Base-by-base conservation (phyloP, 2,797 vertebrate species). In the Brotula barbata region DNA sequence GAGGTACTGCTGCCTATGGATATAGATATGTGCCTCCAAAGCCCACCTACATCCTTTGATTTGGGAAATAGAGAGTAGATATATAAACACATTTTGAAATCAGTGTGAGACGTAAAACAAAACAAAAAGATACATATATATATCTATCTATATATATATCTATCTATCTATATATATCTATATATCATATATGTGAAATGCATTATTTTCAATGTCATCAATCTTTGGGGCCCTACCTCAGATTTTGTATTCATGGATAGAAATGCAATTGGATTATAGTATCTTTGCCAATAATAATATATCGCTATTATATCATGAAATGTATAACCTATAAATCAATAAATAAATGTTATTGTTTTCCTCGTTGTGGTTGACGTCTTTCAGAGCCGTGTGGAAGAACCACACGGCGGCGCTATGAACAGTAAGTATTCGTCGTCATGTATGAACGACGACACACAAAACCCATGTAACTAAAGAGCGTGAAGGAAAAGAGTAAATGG, bases 181-280 rank as follows among this genome's bases (percentile, higher is more conserved):
- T 88, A 88, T 90, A 84, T 80, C 63, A 89, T 87, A 87, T 92
- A 93, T 92, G 91, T 90, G 92, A 93, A 91, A 90, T 91, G 90
- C 85, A 91, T 94, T 91, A 94, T 95, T 94, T 94, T 90, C 80
- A 89, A 88, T 90, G 82, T 93, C 93, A 94, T 94, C 91, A 90
- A 90, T 93, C 93, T 92, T 95, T 98, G 97, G 98, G 96, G 96
- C 95, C 90, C 96, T 99, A 98, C 96, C 97, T 99, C 97, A 96
- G 85, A 95, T 98, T 98, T 98, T 99, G 92, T 99, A 99, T 97
- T 94, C 94, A 96, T 94, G 92, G 95, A 94, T 94, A 96, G 86
- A 98, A 97, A 98, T 94, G 93, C 94, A 93, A 96, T 94, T 95
- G 93, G 94, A 95, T 93, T 95, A 96, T 93, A 94, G 92, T 97